Evolutionary conservation across 2,888 invertebrate genomes (phyloP), one percentile per base, ranked within the genome.

Genomic region (Mesopsocus fuscifrons): DNA sequence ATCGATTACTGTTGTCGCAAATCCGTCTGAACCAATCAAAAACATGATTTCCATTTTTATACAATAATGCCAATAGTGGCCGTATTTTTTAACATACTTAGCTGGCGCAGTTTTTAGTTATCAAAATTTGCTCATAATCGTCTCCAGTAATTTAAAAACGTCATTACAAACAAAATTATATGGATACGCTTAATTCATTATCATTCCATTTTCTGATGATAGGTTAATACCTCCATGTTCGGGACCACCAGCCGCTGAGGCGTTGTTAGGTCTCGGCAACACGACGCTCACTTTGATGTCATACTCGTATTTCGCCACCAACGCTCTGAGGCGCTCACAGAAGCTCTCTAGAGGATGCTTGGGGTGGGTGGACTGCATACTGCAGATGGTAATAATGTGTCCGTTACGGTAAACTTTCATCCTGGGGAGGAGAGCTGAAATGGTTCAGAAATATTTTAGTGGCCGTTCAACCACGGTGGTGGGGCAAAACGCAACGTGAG

Each of bases 341-440:
- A 92, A 94, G 11, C 92, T 94, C 66, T 95, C 88, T 44, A 91
- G 54, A 1, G 94, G 94, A 67, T 94, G 92, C 60, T 95, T 95
- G 0, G 92, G 85, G 15, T 92, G 91, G 42, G 80, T 72, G 66
- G 95, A 89, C 64, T 97, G 95, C 1, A 97, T 71, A 51, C 94
- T 94, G 61, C 91, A 88, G 17, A 95, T 69, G 53, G 79, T 83
- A 32, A 92, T 79, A 52, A 95, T 74, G 53, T 82, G 80, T 0
- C 94, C 94, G 50, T 65, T 65, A 52, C 71, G 71, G 41, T 70
- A 66, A 53, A 75, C 67, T 8, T 84, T 63, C 92, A 95, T 92
- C 32, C 70, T 69, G 4, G 84, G 84, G 45, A 92, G 61, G 32
- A 85, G 61, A 54, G 81, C 92, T 92, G 55, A 47, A 71, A 70